Percentiles rank a stretch among this genome's conserved stretches.
These are phyloP conservation scores for Neelides sp. DNA, from an alignment of 1,140 invertebrate genomes.

Conservation along the genomic window DNA sequence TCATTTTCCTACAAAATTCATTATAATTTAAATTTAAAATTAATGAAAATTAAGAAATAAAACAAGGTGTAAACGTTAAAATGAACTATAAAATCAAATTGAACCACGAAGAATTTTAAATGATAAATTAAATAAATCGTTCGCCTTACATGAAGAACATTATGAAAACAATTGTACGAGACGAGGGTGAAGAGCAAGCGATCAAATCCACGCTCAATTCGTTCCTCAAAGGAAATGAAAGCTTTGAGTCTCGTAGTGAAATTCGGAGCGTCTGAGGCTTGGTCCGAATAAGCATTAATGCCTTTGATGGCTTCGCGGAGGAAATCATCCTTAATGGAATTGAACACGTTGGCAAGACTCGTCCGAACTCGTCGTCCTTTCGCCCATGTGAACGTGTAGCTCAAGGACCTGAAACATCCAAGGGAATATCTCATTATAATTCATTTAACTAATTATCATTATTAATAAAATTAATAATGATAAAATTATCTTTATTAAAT, in stretches of 20 bases:
- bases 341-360: conserved; percentile 1
- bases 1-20: conserved; percentile 11
- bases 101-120: too few relatives aligned
- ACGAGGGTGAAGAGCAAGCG: not conserved
- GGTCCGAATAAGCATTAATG: conserved; percentile 8
- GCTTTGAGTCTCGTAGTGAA: conserved; percentile 12
- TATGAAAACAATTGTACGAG: conserved; percentile 10
- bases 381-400: conserved; percentile 8
- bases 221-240: conserved; percentile 1
- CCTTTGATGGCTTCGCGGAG: conserved; percentile 6
- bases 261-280: conserved; percentile 11
- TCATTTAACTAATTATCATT: not conserved
- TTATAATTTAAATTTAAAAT: not conserved
- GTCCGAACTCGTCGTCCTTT: conserved; percentile 11
- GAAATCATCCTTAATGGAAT: not conserved
- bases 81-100: too few relatives aligned
- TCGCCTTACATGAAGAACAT: conserved; percentile 3
- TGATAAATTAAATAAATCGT: not conserved
- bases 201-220: not conserved
- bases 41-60: not conserved
- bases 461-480: not conserved
- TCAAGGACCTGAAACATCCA: conserved; percentile 4
- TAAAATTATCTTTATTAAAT: not conserved
- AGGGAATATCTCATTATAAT: not conserved
- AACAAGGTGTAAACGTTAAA: too few relatives aligned